Evolutionary conservation across 2,113 vertebrate species (phyloP).

Genomic region (Paratilapia polleni): DNA sequence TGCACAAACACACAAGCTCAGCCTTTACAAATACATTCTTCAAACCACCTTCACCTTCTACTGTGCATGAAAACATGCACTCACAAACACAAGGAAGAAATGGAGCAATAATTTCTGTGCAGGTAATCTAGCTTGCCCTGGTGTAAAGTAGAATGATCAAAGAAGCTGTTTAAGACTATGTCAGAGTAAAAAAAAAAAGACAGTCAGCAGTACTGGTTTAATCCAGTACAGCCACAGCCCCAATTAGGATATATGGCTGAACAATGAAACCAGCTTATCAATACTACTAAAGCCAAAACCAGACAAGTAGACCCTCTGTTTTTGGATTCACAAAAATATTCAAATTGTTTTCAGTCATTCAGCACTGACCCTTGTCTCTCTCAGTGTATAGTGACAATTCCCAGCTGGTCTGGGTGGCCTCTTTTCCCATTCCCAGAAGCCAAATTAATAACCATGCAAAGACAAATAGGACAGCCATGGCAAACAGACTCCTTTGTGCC

Average conservation of each 20-base stretch:
- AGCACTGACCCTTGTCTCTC: constrained; percentile 10
- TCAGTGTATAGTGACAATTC: constrained; percentile 38
- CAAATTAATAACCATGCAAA: constrained; percentile 60
- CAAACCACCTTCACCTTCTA: background rate
- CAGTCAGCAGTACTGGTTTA: constrained; percentile 7
- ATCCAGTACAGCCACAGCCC: constrained; percentile 30
- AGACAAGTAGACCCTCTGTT: constrained; percentile 25
- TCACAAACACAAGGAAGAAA: background rate
- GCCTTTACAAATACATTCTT: constrained; percentile 20
- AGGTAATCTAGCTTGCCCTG: constrained; percentile 4
- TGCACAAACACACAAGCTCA: background rate
- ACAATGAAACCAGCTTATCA: constrained; percentile 26
- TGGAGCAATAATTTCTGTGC: background rate
- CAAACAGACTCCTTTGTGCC: constrained; percentile 56
- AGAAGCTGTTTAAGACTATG: constrained; percentile 18
- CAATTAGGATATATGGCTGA: constrained; percentile 34
- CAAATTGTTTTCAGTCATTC: constrained; percentile 27
- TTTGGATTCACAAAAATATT: constrained; percentile 17
- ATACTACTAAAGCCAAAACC: constrained; percentile 15
- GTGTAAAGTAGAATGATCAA: constrained; percentile 41
- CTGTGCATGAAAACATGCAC: background rate
- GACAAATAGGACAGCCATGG: constrained; percentile 59
- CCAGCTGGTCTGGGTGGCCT: constrained; percentile 43
- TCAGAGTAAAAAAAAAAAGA: constrained; percentile 1
- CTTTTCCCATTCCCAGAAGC: constrained; percentile 46